Evolutionary conservation across 2,113 vertebrate genomes (phyloP), one percentile per base, ranked within the genome.

Genomic region (Xenopus borealis): DNA sequence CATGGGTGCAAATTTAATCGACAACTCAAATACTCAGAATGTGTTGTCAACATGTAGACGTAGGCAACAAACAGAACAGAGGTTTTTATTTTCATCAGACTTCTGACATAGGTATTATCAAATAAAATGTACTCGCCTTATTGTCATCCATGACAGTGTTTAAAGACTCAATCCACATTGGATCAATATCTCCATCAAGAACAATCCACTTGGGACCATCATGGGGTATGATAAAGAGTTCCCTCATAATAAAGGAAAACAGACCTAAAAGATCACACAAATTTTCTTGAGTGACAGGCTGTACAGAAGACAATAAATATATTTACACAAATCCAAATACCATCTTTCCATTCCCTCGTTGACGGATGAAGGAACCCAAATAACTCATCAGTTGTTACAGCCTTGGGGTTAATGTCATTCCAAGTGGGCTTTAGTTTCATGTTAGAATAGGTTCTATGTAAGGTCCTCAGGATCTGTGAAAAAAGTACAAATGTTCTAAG

Each of bases 131-230:
- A 72, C 75, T 61, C 50, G 91, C 89, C 87, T 95, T 90, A 27
- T 90, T 93, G 78, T 90, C 82, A 44, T 92, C 88, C 91, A 89
- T 89, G 4, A 89, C 85, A 17, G 89, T 93, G 66, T 91, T 93
- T 10, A 93, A 85, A n/a, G 88, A 91, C 77, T 93, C 89, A 0
- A 89, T 88, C 91, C 92, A 92, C 89, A 91, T 88, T 2, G 66
- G 80, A 80, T 91, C 90, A 81, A 85, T 89, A 82, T 88, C 88
- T 33, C 90, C 91, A 79, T 89, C 88, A 71, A 93, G 80, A 44
- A 93, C 86, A 72, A 89, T 90, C 87, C 92, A 87, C 81, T 94
- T 93, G 0, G 81, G 87, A 23, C 81, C 87, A 2, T 88, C 83
- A 8, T 85, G 85, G 11, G 71, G 62, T 55, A 85, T 72, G 4